These are phyloP conservation scores for Amazona finschi DNA, from an alignment of 2,797 vertebrate genomes.

Conservation along the genomic window DNA sequence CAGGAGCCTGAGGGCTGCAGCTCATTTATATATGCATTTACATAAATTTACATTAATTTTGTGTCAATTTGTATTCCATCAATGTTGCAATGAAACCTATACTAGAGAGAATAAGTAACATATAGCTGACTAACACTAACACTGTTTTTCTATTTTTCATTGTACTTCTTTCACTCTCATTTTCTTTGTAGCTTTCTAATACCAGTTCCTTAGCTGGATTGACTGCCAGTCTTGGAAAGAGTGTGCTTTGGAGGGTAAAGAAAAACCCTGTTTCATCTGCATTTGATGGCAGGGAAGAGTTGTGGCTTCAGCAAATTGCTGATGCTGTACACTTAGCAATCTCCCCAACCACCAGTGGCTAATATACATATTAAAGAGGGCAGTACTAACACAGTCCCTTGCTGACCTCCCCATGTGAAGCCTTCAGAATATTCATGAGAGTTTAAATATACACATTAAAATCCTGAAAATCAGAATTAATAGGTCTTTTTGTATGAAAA, in stretches of 20 bases:
- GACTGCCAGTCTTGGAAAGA: background rate
- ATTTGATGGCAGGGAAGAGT: background rate
- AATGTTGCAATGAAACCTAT: conserved; percentile 54
- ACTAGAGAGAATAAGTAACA: conserved; percentile 57
- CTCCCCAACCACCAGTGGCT: conserved; percentile 19
- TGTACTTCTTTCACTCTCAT: background rate
- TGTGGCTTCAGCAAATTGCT: conserved; percentile 35
- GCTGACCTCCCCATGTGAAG: conserved; percentile 35
- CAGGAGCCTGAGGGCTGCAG: conserved; percentile 51
- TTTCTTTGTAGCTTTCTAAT: conserved; percentile 3
- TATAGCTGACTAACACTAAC: conserved; percentile 45
- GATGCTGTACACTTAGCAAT: conserved; percentile 35
- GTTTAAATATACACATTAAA: conserved; percentile 6
- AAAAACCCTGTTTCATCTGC: background rate
- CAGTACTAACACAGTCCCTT: conserved; percentile 17
- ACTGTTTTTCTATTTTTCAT: background rate
- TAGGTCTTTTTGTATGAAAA: background rate
- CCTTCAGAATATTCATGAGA: conserved; percentile 13
- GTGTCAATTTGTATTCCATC: conserved; percentile 67
- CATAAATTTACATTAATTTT: conserved; percentile 80
- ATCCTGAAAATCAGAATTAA: background rate
- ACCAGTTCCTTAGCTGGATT: background rate
- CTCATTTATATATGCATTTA: conserved; percentile 71
- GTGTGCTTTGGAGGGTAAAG: background rate
- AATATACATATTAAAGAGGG: conserved; percentile 66